These are phyloP conservation scores for Cyprinodon brontotheroides DNA, from an alignment of 2,113 vertebrate species.

Conservation along the genomic window DNA sequence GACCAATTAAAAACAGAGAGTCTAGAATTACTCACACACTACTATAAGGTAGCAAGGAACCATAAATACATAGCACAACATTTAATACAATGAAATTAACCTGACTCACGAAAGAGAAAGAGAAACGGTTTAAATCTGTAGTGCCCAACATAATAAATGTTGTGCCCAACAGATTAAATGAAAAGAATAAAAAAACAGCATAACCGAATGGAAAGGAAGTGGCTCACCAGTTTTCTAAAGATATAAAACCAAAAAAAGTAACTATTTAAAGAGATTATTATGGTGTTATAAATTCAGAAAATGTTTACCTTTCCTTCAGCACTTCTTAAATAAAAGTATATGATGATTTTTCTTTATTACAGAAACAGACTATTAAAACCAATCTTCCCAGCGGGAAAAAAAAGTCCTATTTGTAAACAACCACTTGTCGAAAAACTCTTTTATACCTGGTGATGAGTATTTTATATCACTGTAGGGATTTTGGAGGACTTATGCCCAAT, in stretches of 20 bases:
- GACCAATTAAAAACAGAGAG: background rate
- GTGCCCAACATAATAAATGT: background rate
- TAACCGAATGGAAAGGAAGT: conserved; percentile 1
- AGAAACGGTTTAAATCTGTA: background rate
- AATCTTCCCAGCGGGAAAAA: no score
- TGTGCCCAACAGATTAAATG: background rate
- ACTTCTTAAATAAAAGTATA: no score
- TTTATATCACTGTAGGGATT: no score
- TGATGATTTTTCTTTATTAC: no score
- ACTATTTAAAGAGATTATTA: background rate
- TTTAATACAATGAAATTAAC: background rate
- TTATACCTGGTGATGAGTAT: no score
- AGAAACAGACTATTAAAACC: no score
- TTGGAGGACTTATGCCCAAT: no score
- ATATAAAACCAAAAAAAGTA: background rate
- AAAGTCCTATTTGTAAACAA: no score
- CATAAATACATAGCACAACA: background rate
- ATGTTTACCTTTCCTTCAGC: no score
- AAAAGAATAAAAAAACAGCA: background rate
- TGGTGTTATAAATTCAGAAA: no score
- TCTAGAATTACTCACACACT: background rate
- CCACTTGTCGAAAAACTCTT: no score
- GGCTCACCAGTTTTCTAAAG: background rate
- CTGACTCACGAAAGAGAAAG: background rate
- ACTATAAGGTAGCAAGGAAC: conserved; percentile 5